Conservation (phyloP, 2,113 vertebrate species). For the Naja naja region DNA sequence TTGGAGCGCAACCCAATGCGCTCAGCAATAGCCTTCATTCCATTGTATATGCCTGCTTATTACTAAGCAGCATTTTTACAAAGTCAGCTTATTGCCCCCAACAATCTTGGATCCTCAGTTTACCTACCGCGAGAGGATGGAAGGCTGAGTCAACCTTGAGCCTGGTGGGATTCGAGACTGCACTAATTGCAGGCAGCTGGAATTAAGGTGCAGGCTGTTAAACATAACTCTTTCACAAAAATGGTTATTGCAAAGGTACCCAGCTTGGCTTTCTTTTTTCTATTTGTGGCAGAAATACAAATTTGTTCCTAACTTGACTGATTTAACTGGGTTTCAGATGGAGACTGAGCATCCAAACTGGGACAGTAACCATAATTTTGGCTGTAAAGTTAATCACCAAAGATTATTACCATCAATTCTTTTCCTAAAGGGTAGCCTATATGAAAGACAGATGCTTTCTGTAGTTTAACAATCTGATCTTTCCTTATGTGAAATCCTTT, state of each 20-base stretch:
- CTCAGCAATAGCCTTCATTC: too few species aligned
- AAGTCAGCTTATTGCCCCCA: too few species aligned
- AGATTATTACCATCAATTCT: background rate
- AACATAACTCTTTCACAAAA: constrained; percentile 47
- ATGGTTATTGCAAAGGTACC: constrained; percentile 39
- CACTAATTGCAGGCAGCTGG: too few species aligned
- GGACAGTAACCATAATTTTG: background rate
- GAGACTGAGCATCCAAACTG: background rate
- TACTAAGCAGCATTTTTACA: too few species aligned
- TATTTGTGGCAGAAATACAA: background rate
- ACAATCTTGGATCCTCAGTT: too few species aligned
- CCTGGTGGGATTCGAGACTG: too few species aligned
- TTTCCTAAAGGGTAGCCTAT: background rate
- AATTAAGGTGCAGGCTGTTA: too few species aligned
- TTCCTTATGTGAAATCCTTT: background rate
- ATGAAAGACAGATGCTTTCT: background rate
- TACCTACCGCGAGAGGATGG: too few species aligned
- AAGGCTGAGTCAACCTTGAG: too few species aligned
- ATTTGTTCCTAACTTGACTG: background rate
- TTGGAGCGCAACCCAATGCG: too few species aligned
- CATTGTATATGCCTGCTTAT: too few species aligned
- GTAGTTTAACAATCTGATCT: background rate
- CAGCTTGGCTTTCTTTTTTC: background rate
- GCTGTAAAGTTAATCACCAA: background rate
- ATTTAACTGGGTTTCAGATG: background rate